Evolutionary conservation across 2,888 invertebrate genomes (phyloP), one percentile per base, ranked within the genome.

Genomic region (Rhagophthalmus giganteus): DNA sequence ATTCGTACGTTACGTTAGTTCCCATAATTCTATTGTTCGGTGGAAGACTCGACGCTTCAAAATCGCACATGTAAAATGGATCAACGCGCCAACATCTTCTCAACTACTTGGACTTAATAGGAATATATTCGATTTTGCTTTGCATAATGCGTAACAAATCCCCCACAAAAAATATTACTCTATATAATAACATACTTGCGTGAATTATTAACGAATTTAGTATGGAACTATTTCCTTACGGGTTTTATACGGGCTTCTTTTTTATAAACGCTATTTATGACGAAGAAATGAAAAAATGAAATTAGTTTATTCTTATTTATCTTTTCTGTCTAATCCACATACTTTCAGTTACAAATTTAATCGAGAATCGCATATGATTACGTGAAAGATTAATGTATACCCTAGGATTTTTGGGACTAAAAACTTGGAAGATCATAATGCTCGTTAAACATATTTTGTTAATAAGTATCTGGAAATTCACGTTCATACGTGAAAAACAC

Each of bases 1-100:
- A 67, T 66, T 66, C 64, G 61, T 61, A 62, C 64, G 64, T 66
- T 64, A 66, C 65, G 65, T 62, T 64, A 61, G 57, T 63, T 63
- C 62, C 55, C 63, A 67, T 66, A 65, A 67, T 64, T 64, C 65
- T 59, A 70, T 70, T 69, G 70, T 69, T 67, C 65, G 41, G 37
- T 45, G 45, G 49, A 33, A 56, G 54, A 54, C 46, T 24, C 46
- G 38, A 34, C 52, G 48, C 47, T 46, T 44, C 42, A 51, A 44
- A 55, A 52, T 44, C 42, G 52, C 51, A 39, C 51, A 48, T 50
- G 56, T 46, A 55, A 50, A 53, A 54, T 54, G 40, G 39, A 49
- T 54, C 49, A 44, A 45, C 45, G 49, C 45, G 34, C 27, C 31
- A 38, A 34, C 35, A 34, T 54, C 32, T 40, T 34, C 33, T 27